phyloP scores from a whole-genome alignment of 2,113 vertebrate species.

The Psettodes erumei region DNA sequence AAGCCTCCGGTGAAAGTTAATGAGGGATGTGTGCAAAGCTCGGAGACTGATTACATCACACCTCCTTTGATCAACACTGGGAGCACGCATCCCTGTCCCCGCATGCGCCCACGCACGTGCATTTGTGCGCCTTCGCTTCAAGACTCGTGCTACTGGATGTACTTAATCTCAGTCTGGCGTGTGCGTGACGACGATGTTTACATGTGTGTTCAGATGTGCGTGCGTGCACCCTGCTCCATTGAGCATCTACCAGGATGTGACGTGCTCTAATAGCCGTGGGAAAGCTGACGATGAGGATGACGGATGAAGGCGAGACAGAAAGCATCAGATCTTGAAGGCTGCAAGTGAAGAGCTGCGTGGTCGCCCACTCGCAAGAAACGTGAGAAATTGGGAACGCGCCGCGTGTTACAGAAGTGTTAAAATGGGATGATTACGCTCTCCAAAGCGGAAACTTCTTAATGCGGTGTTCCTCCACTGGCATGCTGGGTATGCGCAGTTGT shows the following conservation, averaged over 20 bases:
- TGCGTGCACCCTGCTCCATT: conserved; percentile 38
- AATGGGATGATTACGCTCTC: conserved; percentile 2
- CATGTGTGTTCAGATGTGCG: conserved; percentile 24
- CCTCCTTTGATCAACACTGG: conserved; percentile 75
- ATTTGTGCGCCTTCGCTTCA: conserved; percentile 7
- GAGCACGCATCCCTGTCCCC: conserved; percentile 6
- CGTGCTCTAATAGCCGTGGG: conserved; percentile 61
- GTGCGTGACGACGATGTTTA: conserved; percentile 38
- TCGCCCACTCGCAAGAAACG: not conserved
- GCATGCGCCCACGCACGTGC: conserved; percentile 1
- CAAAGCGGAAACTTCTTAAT: conserved; percentile 40
- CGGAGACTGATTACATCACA: conserved; percentile 73
- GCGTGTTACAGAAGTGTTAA: not conserved
- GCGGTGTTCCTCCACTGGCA: conserved; percentile 48
- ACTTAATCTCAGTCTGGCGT: conserved; percentile 29
- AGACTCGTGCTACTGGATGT: conserved; percentile 25
- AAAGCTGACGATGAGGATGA: conserved; percentile 58
- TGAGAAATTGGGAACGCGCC: conserved; percentile 29
- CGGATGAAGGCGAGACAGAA: conserved; percentile 31
- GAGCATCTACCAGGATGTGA: conserved; percentile 61
- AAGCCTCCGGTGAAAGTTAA: conserved; percentile 75
- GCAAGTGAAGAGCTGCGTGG: conserved; percentile 11
- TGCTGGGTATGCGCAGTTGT: conserved; percentile 66
- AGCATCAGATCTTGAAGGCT: conserved; percentile 26
- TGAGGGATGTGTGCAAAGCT: conserved; percentile 74